Percentiles rank a stretch among this genome's conserved stretches.
Conservation (phyloP, 2,888 invertebrate genomes). For the Pachliopta kotzebuea region DNA sequence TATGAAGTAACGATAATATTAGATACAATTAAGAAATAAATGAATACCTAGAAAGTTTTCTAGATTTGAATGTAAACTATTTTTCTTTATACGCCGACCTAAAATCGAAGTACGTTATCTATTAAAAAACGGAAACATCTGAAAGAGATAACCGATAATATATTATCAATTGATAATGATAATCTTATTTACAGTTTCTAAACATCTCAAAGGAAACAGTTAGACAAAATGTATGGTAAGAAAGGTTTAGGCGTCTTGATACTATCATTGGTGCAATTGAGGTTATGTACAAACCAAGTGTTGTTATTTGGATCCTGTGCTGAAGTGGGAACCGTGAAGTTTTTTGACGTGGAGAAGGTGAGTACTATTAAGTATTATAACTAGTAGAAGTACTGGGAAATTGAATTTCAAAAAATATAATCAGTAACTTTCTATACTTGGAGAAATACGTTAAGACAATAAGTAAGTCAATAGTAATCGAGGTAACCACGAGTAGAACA, state of each 20-base stretch:
- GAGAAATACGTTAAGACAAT: too few relatives aligned
- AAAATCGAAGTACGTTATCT: too few relatives aligned
- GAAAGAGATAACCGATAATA: conserved; percentile 14
- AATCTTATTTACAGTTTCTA: conserved; percentile 3
- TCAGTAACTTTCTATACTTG: too few relatives aligned
- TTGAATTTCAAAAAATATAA: too few relatives aligned
- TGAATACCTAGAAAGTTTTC: too few relatives aligned
- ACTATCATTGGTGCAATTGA: conserved; percentile 27
- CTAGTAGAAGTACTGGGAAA: too few relatives aligned
- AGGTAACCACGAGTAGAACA: too few relatives aligned
- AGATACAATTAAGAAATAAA: too few relatives aligned
- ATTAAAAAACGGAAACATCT: conserved; percentile 2
- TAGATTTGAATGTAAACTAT: too few relatives aligned
- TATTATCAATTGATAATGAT: conserved; percentile 20
- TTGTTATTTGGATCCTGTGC: conserved; percentile 60
- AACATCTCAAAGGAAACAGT: conserved; percentile 7
- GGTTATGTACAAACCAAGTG: conserved; percentile 48
- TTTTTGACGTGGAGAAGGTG: conserved; percentile 64
- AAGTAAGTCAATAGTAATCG: too few relatives aligned
- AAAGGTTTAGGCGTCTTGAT: conserved; percentile 12
- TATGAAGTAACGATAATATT: too few relatives aligned
- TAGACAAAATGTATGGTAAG: conserved; percentile 14
- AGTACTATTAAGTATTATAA: conserved; percentile 30
- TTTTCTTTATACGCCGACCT: too few relatives aligned
- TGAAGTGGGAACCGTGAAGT: conserved; percentile 54